Evolutionary conservation across 2,888 invertebrate species (phyloP), one percentile per base, ranked within the genome.

Genomic region (Paralinhomoeus sp.): DNA sequence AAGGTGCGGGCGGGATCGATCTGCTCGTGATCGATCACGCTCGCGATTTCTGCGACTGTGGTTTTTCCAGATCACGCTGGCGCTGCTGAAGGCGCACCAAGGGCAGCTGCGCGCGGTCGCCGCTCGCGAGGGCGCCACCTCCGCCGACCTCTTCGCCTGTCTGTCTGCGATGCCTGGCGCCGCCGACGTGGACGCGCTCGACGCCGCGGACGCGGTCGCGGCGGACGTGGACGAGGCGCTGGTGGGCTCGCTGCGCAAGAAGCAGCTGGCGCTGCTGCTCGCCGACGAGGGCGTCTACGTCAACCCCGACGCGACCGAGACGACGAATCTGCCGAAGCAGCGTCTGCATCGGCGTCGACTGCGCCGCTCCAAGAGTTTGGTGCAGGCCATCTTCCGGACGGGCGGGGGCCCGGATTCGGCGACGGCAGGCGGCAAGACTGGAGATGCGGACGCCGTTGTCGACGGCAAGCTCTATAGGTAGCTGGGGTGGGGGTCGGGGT

Each of bases 121-220:
- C 57, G 89, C 89, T 66, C 2, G 3, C 21, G 33, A 41, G 2
- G 48, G 50, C 2, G 43, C 51, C 31, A 50, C 51, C 3, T 89
- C 91, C 1, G 91, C 91, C 15, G 85, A 89, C 68, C 87, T 97
- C 58, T 97, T 97, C 64, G 93, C 91, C 66, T 81, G 84, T 2
- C 70, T 97, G 2, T 89, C 89, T 20, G 85, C 89, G 63, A 81
- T 91, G 59, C 93, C 93, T 36, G 82, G 84, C 18, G 79, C 79
- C 65, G 78, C 89, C 47, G 80, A 84, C 58, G 84, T 87, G 68
- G 81, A 87, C 41, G 81, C 83, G 56, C 73, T 78, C 53, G 75
- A 79, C 63, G 68, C 75, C 41, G 73, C 78, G 1, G 68, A 75
- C 54, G 75, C 77, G 53, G 75, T 82, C 47, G 78, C 81, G 37